Evolutionary conservation across 2,797 vertebrate species (phyloP).

Genomic region (Dicrostonyx torquatus): DNA sequence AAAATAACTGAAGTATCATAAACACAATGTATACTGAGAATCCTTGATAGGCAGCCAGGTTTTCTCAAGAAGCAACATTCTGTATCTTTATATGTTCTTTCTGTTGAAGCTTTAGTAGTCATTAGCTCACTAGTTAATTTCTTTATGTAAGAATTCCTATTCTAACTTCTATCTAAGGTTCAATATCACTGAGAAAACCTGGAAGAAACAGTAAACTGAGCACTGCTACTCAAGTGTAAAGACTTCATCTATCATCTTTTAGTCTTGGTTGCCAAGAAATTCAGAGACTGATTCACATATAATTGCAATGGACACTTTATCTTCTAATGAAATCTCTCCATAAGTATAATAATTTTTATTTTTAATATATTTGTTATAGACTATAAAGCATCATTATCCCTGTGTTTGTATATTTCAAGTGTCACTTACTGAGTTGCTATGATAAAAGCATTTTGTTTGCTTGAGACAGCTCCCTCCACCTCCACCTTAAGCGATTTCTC

Average conservation of each 20-base stretch:
- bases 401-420: constrained; percentile 32
- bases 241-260: background rate
- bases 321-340: constrained; percentile 46
- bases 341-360: background rate
- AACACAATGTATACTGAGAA: background rate
- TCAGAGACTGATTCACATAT: constrained; percentile 9
- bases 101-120: constrained; percentile 24
- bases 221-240: constrained; percentile 7
- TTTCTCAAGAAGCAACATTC: background rate
- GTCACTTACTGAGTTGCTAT: background rate
- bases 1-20: background rate
- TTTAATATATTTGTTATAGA: constrained; percentile 32
- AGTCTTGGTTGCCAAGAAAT: constrained; percentile 36
- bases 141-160: constrained; percentile 9
- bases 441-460: background rate
- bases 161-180: constrained; percentile 30
- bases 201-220: background rate
- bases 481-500: background rate
- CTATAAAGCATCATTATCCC: constrained; percentile 12
- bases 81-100: background rate
- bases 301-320: constrained; percentile 34
- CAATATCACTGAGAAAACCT: background rate
- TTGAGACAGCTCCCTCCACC: background rate
- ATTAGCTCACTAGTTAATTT: constrained; percentile 24
- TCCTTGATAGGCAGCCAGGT: background rate